Evolutionary conservation across 2,888 invertebrate genomes (phyloP).

Genomic region (Caenorhabditis zanzibari): DNA sequence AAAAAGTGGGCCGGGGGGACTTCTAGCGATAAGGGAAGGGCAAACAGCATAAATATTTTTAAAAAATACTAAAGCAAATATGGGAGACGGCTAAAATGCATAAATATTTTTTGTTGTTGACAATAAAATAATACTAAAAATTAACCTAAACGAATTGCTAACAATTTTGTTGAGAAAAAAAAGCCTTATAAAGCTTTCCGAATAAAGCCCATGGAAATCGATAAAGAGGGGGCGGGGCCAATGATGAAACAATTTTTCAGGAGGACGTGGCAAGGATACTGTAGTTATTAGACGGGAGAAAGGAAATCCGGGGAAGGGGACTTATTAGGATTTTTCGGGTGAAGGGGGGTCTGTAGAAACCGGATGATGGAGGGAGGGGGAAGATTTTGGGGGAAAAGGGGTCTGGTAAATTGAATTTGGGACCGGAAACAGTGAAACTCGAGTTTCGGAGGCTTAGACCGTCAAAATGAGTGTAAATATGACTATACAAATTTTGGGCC

Average conservation of each 20-base stretch:
- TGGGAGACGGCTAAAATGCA: slow-evolving; percentile 37
- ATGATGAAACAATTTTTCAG: background rate
- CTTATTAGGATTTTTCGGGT: slow-evolving; percentile 23
- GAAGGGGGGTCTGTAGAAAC: slow-evolving; percentile 37
- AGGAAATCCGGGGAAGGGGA: slow-evolving; percentile 4
- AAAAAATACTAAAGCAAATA: slow-evolving; percentile 37
- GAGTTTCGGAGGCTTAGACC: background rate
- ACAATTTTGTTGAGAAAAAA: background rate
- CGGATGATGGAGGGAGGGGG: slow-evolving; percentile 6
- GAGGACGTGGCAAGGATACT: slow-evolving; percentile 53
- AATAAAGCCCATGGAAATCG: slow-evolving; percentile 47
- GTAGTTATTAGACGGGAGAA: slow-evolving; percentile 54
- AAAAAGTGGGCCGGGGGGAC: slow-evolving; percentile 14
- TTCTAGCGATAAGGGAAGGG: slow-evolving; percentile 27
- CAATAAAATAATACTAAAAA: slow-evolving; percentile 10
- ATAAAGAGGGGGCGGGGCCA: slow-evolving; percentile 26
- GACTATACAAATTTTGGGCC: no score
- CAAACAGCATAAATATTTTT: slow-evolving; percentile 1
- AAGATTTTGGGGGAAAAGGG: background rate
- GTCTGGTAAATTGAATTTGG: background rate
- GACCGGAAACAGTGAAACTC: background rate
- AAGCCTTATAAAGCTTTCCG: slow-evolving; percentile 48
- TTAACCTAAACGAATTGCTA: slow-evolving; percentile 55
- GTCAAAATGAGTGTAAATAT: no score
- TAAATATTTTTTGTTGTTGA: slow-evolving; percentile 7